Evolutionary conservation across 2,888 invertebrate genomes (phyloP).

Genomic region (Cheilosia urbana): DNA sequence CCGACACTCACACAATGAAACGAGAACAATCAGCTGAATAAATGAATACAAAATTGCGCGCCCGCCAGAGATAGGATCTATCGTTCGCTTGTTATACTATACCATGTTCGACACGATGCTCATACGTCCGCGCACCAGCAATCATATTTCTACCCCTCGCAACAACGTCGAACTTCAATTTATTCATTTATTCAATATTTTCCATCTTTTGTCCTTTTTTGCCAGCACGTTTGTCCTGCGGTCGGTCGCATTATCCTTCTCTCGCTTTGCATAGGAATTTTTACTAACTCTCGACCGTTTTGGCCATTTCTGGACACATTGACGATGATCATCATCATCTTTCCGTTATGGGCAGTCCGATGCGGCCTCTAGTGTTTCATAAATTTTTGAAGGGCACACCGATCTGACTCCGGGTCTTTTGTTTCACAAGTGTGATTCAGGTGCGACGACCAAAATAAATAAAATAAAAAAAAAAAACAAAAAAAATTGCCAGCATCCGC

Average conservation of each 20-base stretch:
- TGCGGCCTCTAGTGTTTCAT: constrained; percentile 70
- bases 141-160: constrained; percentile 74
- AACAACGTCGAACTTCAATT: constrained; percentile 49
- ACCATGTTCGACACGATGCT: constrained; percentile 71
- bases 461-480: constrained; percentile 23
- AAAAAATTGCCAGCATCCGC: constrained; percentile 64
- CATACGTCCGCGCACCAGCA: constrained; percentile 59
- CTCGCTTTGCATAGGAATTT: constrained; percentile 72
- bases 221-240: constrained; percentile 22
- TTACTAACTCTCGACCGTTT: constrained; percentile 60
- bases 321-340: constrained; percentile 66
- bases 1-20: constrained; percentile 42
- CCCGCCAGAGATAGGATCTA: constrained; percentile 67
- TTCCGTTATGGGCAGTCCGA: constrained; percentile 61
- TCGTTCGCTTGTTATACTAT: constrained; percentile 70
- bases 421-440: constrained; percentile 65
- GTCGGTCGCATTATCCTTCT: constrained; percentile 52
- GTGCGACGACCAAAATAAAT: constrained; percentile 29
- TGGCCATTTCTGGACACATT: constrained; percentile 59
- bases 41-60: constrained; percentile 68
- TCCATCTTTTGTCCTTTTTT: constrained; percentile 44
- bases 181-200: constrained; percentile 75
- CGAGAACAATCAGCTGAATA: constrained; percentile 72
- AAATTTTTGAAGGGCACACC: constrained; percentile 72
- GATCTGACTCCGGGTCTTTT: constrained; percentile 37